Evolutionary conservation across 1,140 invertebrate genomes (phyloP).

Genomic region (Drosophila ficusphila): DNA sequence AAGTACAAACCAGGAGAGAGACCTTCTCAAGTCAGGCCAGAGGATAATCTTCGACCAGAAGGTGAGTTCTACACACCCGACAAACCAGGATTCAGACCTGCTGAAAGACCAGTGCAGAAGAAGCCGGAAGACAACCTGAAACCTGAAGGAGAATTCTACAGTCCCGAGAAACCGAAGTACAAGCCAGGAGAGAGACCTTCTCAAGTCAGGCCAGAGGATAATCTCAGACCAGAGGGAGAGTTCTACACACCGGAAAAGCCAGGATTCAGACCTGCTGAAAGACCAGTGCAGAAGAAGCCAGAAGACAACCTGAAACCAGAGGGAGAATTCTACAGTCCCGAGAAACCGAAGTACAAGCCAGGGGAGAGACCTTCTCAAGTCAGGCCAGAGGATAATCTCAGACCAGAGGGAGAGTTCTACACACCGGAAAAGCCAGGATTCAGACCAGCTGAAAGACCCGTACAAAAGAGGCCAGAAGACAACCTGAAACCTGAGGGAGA

Average conservation of each 20-base stretch:
- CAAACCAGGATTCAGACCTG: conserved; percentile 66
- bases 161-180: conserved; percentile 24
- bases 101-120: conserved; percentile 85
- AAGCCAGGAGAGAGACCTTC: neutral
- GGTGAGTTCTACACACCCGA: conserved; percentile 34
- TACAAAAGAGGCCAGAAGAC: neutral
- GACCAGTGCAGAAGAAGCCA: neutral
- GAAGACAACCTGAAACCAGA: neutral
- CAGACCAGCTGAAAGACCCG: neutral
- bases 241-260: neutral
- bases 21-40: conserved; percentile 83
- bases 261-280: neutral
- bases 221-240: neutral
- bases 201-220: neutral
- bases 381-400: neutral
- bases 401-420: neutral
- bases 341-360: too few relatives aligned
- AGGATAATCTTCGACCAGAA: conserved; percentile 85
- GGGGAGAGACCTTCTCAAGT: too few relatives aligned
- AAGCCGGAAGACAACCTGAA: conserved; percentile 65
- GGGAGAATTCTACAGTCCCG: too few relatives aligned
- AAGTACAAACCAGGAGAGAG: conserved; percentile 72
- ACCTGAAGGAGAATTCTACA: conserved; percentile 88
- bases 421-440: neutral
- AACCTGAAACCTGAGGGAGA: neutral